phyloP scores from a whole-genome alignment of 2,797 vertebrate species.

The Pangasius krempfi region DNA sequence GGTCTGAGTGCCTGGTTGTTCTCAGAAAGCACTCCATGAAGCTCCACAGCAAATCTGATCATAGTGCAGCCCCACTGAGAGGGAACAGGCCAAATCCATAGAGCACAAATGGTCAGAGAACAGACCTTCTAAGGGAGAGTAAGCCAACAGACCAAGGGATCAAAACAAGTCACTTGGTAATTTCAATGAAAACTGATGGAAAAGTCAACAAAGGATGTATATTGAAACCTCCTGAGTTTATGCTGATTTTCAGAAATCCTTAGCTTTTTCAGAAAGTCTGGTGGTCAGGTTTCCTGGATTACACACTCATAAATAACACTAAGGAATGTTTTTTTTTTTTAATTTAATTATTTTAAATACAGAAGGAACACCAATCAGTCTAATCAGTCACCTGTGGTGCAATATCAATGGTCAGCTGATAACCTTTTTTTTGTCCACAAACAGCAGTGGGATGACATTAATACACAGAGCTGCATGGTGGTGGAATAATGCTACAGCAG shows the following conservation, averaged over 20 bases:
- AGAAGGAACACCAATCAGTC: not conserved
- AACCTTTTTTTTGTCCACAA: not conserved
- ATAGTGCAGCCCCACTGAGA: slow-evolving; percentile 42
- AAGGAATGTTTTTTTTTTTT: not conserved
- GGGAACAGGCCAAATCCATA: slow-evolving; percentile 33
- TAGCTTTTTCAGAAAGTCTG: slow-evolving; percentile 30
- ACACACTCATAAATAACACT: slow-evolving; percentile 5
- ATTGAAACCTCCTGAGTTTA: slow-evolving; percentile 44
- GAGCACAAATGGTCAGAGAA: slow-evolving; percentile 32
- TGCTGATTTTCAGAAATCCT: slow-evolving; percentile 19
- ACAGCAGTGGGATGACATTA: not conserved
- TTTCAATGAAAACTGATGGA: slow-evolving; percentile 49
- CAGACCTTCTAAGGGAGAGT: slow-evolving; percentile 33
- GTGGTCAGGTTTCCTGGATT: slow-evolving; percentile 17
- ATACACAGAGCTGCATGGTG: slow-evolving; percentile 9
- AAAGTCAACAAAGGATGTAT: slow-evolving; percentile 52
- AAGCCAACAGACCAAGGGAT: slow-evolving; percentile 28
- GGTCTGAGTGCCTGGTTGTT: slow-evolving; percentile 52
- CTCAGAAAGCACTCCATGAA: slow-evolving; percentile 52
- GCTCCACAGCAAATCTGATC: slow-evolving; percentile 47
- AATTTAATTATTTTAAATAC: not conserved
- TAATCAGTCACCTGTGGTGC: not conserved
- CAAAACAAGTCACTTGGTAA: slow-evolving; percentile 36
- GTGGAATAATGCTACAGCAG: slow-evolving; percentile 22
- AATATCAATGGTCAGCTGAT: slow-evolving; percentile 26